Conservation (phyloP, 2,797 vertebrate genomes). For the Spinus pinus region DNA sequence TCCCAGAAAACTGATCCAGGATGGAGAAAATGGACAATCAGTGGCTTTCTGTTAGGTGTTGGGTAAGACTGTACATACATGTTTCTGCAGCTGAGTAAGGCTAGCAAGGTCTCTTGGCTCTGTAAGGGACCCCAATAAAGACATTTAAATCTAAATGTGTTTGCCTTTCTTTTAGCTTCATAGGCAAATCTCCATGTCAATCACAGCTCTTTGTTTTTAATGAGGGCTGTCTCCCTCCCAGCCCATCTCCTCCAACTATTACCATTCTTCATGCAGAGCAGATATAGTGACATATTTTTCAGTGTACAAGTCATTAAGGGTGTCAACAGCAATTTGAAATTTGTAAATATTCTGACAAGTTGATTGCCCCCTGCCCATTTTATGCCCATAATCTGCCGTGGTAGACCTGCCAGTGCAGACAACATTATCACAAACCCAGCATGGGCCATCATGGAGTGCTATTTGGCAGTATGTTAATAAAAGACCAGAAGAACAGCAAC, state of each 20-base stretch:
- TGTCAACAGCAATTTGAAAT: slow-evolving; percentile 59
- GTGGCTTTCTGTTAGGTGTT: neutral
- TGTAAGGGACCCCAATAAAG: neutral
- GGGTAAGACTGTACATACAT: neutral
- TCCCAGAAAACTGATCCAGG: neutral
- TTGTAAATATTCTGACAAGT: slow-evolving; percentile 69
- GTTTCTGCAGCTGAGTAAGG: neutral
- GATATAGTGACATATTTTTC: neutral
- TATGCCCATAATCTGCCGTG: slow-evolving; percentile 56
- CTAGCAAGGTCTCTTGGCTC: neutral
- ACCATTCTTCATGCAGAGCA: neutral
- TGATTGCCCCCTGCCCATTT: slow-evolving; percentile 57
- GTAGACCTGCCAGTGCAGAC: slow-evolving; percentile 40
- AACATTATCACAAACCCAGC: slow-evolving; percentile 8
- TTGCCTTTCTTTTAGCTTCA: neutral
- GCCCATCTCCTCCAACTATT: neutral
- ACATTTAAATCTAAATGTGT: neutral
- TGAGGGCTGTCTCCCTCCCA: neutral
- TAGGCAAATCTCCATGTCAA: neutral
- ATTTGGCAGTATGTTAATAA: slow-evolving; percentile 17
- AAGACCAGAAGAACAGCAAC: neutral
- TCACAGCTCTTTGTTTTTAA: slow-evolving; percentile 30
- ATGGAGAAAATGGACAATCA: neutral
- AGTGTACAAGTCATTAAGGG: slow-evolving; percentile 29
- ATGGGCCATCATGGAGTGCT: neutral